Conservation (phyloP, 2,113 vertebrate species). For the Alethe castanea region DNA sequence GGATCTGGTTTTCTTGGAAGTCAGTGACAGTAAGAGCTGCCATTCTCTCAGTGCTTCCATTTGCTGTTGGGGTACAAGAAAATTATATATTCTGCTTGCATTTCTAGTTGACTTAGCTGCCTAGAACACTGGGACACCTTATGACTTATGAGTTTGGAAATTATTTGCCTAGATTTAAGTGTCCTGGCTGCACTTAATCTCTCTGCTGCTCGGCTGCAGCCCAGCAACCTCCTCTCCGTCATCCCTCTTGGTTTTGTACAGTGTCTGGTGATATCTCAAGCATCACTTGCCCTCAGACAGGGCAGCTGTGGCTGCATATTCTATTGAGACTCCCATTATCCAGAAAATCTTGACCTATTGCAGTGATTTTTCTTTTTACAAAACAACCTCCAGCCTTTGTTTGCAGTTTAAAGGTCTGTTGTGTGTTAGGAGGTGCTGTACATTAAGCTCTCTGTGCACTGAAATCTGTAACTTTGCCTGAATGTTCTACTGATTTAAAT, state of each 20-base stretch:
- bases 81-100: neutral
- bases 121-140: neutral
- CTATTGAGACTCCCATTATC: neutral
- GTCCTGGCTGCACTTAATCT: neutral
- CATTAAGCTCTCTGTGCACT: neutral
- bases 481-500: neutral
- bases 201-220: constrained; percentile 30
- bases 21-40: neutral
- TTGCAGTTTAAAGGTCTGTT: neutral
- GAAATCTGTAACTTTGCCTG: neutral
- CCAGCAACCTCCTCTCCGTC: neutral
- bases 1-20: neutral
- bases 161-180: neutral
- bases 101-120: neutral
- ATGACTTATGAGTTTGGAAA: neutral
- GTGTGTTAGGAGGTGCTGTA: neutral
- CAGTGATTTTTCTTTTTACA: neutral
- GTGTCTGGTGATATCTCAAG: neutral
- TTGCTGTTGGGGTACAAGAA: neutral
- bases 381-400: neutral
- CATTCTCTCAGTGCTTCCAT: rapidly evolving
- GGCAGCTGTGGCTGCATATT: neutral
- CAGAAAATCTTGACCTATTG: neutral
- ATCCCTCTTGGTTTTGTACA: neutral
- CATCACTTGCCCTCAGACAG: neutral